These are phyloP conservation scores for Ethmia dodecea DNA, from an alignment of 2,888 invertebrate species.

Conservation along the genomic window DNA sequence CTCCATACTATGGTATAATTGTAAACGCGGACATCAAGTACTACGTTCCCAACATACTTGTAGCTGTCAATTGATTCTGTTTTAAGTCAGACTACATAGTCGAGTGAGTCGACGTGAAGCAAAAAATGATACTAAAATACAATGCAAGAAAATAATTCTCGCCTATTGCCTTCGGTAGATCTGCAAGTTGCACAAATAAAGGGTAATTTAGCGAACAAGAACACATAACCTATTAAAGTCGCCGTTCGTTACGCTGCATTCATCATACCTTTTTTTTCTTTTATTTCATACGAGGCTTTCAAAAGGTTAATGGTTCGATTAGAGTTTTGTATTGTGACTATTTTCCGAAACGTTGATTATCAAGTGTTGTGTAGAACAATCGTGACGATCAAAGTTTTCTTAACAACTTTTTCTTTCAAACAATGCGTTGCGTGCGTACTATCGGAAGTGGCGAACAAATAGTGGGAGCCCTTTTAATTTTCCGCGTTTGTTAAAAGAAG, in stretches of 20 bases:
- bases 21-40: too few relatives aligned
- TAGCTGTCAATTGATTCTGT: too few relatives aligned
- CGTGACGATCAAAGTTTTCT: slow-evolving; percentile 5
- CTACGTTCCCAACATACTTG: too few relatives aligned
- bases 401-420: slow-evolving; percentile 21
- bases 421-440: slow-evolving; percentile 36
- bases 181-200: slow-evolving; percentile 33
- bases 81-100: too few relatives aligned
- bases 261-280: slow-evolving; percentile 36
- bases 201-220: slow-evolving; percentile 46
- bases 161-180: slow-evolving; percentile 14
- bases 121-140: too few relatives aligned
- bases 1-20: too few relatives aligned
- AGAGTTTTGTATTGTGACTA: slow-evolving; percentile 23
- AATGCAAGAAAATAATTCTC: background rate
- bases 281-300: slow-evolving; percentile 35
- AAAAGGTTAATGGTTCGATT: slow-evolving; percentile 44
- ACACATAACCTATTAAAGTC: slow-evolving; percentile 45
- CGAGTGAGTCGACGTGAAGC: background rate
- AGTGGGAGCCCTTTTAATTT: slow-evolving; percentile 39
- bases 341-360: slow-evolving; percentile 19
- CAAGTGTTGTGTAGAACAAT: too few relatives aligned
- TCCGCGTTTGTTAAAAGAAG: slow-evolving; percentile 21
- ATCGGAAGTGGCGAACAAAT: slow-evolving; percentile 39
- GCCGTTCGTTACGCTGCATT: slow-evolving; percentile 43